phyloP scores from a whole-genome alignment of 2,888 invertebrate species.

The Drepanosiphum platanoidis region DNA sequence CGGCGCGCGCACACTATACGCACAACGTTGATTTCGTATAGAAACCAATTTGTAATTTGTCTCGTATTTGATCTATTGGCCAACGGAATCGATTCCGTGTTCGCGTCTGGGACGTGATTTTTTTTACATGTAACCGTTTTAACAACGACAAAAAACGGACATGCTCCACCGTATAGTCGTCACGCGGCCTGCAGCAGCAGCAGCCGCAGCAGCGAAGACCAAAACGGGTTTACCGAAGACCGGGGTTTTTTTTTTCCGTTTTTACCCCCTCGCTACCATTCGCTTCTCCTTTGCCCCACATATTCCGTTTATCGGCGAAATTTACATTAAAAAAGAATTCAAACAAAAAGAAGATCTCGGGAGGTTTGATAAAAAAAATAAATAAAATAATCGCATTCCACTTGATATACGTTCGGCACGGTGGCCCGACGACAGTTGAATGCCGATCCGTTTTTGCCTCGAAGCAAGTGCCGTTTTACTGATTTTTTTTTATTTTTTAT shows the following conservation, averaged over 20 bases:
- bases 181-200: neutral
- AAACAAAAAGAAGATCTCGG: conserved; percentile 50
- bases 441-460: conserved; percentile 53
- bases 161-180: conserved; percentile 48
- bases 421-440: conserved; percentile 58
- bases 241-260: conserved; percentile 26
- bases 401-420: conserved; percentile 42
- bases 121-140: conserved; percentile 28
- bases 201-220: conserved; percentile 16
- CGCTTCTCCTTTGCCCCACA: conserved; percentile 41
- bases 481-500: conserved; percentile 22
- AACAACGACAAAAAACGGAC: conserved; percentile 43
- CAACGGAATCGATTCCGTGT: conserved; percentile 50
- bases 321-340: conserved; percentile 61
- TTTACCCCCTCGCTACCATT: conserved; percentile 23
- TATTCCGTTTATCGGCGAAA: conserved; percentile 59
- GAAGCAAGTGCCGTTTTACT: conserved; percentile 60
- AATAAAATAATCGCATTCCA: conserved; percentile 56
- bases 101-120: conserved; percentile 51
- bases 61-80: conserved; percentile 56
- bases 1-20: neutral
- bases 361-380: conserved; percentile 47
- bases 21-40: neutral
- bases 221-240: conserved; percentile 45
- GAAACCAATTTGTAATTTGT: conserved; percentile 60